Percentiles rank a stretch among this genome's conserved stretches.
These are phyloP conservation scores for Hemicordylus capensis DNA, from an alignment of 2,113 vertebrate genomes.

Conservation along the genomic window DNA sequence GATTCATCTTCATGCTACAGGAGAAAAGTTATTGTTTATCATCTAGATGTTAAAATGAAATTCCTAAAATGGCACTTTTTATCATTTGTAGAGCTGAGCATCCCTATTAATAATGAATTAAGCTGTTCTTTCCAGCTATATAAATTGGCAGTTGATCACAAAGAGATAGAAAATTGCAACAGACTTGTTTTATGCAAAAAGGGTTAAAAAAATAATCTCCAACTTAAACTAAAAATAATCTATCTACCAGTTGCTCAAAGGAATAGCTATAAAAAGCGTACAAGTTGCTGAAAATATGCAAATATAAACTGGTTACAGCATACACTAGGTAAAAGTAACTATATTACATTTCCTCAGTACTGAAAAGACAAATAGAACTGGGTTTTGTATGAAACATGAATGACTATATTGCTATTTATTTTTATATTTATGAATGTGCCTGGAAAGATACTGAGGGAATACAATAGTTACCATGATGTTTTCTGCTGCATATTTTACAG, in stretches of 20 bases:
- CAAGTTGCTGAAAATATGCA: constrained; percentile 30
- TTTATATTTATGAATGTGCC: constrained; percentile 7
- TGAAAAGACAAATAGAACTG: constrained; percentile 55
- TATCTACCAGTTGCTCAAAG: constrained; percentile 61
- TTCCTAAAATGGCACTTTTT: constrained; percentile 69
- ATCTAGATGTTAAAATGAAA: constrained; percentile 73
- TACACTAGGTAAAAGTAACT: constrained; percentile 40
- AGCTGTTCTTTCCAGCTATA: constrained; percentile 72
- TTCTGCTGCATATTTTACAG: constrained; percentile 43
- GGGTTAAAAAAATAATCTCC: constrained; percentile 51
- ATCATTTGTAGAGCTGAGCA: constrained; percentile 69
- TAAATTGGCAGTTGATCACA: constrained; percentile 73
- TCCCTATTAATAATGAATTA: constrained; percentile 77
- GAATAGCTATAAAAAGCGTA: constrained; percentile 50
- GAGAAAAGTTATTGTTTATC: constrained; percentile 69
- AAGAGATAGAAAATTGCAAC: constrained; percentile 67
- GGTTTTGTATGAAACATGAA: constrained; percentile 45
- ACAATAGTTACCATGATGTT: constrained; percentile 43
- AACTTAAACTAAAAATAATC: constrained; percentile 57
- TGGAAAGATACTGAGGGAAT: constrained; percentile 55
- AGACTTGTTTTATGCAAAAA: constrained; percentile 70
- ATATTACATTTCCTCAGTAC: constrained; percentile 40
- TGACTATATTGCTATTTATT: constrained; percentile 16
- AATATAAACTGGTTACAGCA: constrained; percentile 44
- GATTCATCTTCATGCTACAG: constrained; percentile 71